Evolutionary conservation across 2,113 vertebrate genomes (phyloP), one percentile per base, ranked within the genome.

Genomic region (Sprattus sprattus): DNA sequence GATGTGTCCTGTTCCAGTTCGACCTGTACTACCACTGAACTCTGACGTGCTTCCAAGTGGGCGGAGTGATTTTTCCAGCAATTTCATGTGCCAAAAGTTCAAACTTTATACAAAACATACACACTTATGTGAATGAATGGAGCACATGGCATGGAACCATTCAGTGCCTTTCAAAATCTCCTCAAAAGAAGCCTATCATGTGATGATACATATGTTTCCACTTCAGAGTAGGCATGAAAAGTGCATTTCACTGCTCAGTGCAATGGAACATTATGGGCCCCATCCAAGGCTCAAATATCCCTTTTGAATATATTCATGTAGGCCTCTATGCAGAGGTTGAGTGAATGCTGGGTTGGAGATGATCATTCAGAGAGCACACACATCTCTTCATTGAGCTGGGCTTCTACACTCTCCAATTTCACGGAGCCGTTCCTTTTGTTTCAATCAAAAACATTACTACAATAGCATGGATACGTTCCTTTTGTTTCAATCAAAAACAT

Each of bases 141-240:
- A 10, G 25, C 39, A 28, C 71, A 78, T 83, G 60, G 46, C 28
- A 20, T 16, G 57, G 44, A 15, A 81, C 22, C 71, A 78, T 39
- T 78, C 81, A 49, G 13, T 10, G 47, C 11, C n/a, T 50, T 45
- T 46, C 54, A 52, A n/a, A 88, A 25, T 71, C 28, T 9, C 22
- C 18, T 1, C 45, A 78, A 32, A 78, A 18, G 32, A 10, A 78
- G 32, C 71, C 32, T 25, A 49, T 83, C 84, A 81, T 64, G 81
- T 83, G 84, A 83, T 67, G 32, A n/a, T 39, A 45, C 87, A 88
- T 86, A 49, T 88, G 87, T 86, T 88, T 88, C 75, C 87, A 88
- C 54, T 88, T 82, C 85, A 54, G 10, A 85, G 71, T 75, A 45
- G 81, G 84, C 39, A 88, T 81, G 82, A 60, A 67, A 67, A 60